phyloP scores from a whole-genome alignment of 35 echinoderm and acorn worm species.

The Amphiura filiformis region DNA sequence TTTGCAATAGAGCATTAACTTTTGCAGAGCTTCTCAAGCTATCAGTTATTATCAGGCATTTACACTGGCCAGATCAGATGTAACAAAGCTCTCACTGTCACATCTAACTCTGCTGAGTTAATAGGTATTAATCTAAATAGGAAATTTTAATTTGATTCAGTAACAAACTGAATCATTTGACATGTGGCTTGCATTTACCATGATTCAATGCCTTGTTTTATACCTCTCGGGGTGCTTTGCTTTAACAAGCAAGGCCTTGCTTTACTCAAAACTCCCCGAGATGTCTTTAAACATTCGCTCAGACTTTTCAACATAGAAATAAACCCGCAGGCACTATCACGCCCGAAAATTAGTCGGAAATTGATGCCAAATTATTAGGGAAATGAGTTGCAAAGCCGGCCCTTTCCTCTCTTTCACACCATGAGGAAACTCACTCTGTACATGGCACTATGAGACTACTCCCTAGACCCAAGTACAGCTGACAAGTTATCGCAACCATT shows the following conservation, averaged over 20 bases:
- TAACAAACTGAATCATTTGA: background rate
- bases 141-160: background rate
- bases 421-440: background rate
- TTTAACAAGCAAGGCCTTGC: too few species aligned
- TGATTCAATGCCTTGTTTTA: background rate
- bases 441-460: background rate
- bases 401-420: background rate
- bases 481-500: too few species aligned
- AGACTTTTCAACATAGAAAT: background rate
- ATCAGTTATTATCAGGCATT: background rate
- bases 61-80: background rate
- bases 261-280: too few species aligned
- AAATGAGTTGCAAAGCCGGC: constrained; percentile 10
- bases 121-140: background rate
- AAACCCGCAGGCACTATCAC: background rate
- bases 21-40: background rate
- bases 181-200: background rate
- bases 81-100: background rate
- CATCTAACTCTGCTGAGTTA: background rate
- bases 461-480: background rate
- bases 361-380: constrained; percentile 6
- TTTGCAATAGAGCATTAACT: background rate
- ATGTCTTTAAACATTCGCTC: too few species aligned
- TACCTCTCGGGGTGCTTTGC: background rate
- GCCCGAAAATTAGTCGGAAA: constrained; percentile 10